phyloP scores from a whole-genome alignment of 2,888 invertebrate species.

The Andrena camellia region DNA sequence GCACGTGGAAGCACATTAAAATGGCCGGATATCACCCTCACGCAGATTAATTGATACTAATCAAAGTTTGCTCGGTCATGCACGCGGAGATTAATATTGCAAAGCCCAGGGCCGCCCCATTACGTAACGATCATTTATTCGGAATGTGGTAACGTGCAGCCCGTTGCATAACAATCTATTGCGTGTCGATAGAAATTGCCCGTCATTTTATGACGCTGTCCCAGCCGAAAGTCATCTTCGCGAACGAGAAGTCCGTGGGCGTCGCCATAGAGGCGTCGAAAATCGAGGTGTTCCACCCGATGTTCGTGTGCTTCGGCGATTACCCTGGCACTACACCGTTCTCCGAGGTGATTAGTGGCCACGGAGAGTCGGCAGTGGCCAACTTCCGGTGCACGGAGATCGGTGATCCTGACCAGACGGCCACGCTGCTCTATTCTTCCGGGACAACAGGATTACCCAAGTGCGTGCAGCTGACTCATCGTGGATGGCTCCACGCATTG shows the following conservation, averaged over 20 bases:
- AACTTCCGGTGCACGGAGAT: constrained; percentile 67
- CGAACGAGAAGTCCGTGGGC: constrained; percentile 44
- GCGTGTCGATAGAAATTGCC: constrained; percentile 62
- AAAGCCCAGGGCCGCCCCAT: too few relatives aligned
- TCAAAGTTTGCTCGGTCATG: too few relatives aligned
- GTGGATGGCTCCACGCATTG: constrained; percentile 51
- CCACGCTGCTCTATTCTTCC: constrained; percentile 78
- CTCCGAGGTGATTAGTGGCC: constrained; percentile 62
- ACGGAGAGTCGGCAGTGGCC: constrained; percentile 59
- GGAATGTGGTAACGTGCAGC: not conserved
- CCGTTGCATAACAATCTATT: not conserved
- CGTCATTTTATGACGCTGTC: constrained; percentile 60
- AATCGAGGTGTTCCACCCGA: constrained; percentile 36
- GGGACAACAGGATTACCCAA: constrained; percentile 81
- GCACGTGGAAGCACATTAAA: too few relatives aligned
- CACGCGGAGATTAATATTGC: too few relatives aligned
- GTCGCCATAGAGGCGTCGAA: constrained; percentile 58
- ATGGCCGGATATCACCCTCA: too few relatives aligned
- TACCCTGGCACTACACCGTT: constrained; percentile 61
- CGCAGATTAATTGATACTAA: too few relatives aligned
- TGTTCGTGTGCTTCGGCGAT: constrained; percentile 73
- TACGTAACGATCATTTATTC: too few relatives aligned
- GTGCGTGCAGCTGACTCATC: constrained; percentile 75
- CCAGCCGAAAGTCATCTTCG: constrained; percentile 77
- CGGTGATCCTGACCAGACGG: constrained; percentile 58